These are phyloP conservation scores for Garra rufa DNA, from an alignment of 2,113 vertebrate species.

Conservation along the genomic window DNA sequence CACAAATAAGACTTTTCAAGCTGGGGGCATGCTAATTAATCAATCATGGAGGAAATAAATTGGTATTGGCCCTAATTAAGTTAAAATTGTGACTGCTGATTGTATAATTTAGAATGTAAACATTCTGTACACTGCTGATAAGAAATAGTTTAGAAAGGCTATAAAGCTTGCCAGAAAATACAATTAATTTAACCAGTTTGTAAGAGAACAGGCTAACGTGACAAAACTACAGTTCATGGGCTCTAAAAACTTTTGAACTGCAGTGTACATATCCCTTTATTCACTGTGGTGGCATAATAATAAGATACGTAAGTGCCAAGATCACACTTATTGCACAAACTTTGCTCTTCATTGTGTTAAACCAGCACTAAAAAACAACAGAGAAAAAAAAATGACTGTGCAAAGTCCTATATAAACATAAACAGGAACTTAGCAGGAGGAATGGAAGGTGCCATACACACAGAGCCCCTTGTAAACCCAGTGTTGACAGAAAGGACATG, in stretches of 20 bases:
- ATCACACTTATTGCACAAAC: not conserved
- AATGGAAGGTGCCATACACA: not conserved
- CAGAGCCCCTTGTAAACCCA: not conserved
- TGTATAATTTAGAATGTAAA: not conserved
- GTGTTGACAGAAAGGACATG: not conserved
- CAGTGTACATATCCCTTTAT: too few relatives aligned
- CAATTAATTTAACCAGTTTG: not conserved
- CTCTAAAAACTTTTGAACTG: too few relatives aligned
- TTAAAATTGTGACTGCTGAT: conserved; percentile 1
- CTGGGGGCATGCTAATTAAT: not conserved
- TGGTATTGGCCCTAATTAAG: not conserved
- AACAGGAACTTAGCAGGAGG: not conserved
- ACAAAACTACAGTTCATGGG: not conserved
- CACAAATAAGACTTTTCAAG: not conserved
- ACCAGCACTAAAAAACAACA: not conserved
- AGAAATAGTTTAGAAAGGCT: not conserved
- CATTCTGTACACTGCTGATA: not conserved
- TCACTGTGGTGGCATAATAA: too few relatives aligned
- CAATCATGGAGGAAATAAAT: not conserved
- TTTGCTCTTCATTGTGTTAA: not conserved
- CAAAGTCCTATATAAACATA: not conserved
- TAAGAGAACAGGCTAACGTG: not conserved
- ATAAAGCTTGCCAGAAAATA: not conserved
- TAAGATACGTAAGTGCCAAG: too few relatives aligned
- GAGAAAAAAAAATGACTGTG: not conserved